Conservation (phyloP, 2,797 vertebrate species). For the Periophthalmus magnuspinnatus region DNA sequence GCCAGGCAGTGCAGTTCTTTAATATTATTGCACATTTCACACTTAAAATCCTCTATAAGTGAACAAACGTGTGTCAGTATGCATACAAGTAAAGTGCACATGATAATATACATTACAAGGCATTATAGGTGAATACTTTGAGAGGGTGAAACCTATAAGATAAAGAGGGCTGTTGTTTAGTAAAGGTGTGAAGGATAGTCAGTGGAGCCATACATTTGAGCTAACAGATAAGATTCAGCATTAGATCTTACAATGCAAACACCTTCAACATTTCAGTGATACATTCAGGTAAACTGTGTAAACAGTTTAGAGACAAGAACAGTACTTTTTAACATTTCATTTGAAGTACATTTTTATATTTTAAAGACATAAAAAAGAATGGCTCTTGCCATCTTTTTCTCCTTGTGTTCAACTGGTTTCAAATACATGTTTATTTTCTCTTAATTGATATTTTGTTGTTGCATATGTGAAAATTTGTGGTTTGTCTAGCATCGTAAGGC, state of each 20-base stretch:
- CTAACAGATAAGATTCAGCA: background rate
- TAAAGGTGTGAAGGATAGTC: conserved; percentile 22
- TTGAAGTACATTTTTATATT: background rate
- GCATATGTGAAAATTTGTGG: no score
- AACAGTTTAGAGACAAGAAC: background rate
- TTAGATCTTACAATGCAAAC: background rate
- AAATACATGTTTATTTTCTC: no score
- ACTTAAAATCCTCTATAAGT: background rate
- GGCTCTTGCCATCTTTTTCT: no score
- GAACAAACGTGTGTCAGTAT: background rate
- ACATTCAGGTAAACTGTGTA: background rate
- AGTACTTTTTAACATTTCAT: background rate
- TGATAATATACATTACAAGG: background rate
- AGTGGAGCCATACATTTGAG: conserved; percentile 6
- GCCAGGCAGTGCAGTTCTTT: background rate
- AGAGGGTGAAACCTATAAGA: conserved; percentile 6
- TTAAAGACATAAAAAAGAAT: no score
- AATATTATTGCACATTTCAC: background rate
- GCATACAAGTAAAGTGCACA: background rate
- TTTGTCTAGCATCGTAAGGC: background rate
- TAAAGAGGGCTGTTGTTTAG: conserved; percentile 2
- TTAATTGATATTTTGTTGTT: no score
- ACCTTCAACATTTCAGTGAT: background rate
- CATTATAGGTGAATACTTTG: conserved; percentile 8
- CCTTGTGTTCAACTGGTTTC: no score